These are phyloP conservation scores for Polymixis lichenea DNA, from an alignment of 2,888 invertebrate genomes.

Conservation along the genomic window DNA sequence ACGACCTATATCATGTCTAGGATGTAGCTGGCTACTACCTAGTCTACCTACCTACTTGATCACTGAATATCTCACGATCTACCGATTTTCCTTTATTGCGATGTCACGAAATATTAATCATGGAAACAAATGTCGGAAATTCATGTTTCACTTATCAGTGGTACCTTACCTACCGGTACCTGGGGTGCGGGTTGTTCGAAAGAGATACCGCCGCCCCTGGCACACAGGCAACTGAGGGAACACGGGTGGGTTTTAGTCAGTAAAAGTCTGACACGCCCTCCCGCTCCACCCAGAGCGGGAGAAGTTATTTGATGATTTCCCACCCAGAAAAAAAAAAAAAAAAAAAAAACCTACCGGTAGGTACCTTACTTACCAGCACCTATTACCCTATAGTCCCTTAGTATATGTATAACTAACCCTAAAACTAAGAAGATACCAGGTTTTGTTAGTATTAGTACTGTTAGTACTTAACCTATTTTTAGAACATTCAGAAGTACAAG, in stretches of 20 bases:
- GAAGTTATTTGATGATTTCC: too few species aligned
- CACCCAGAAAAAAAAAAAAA: too few species aligned
- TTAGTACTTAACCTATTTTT: neutral
- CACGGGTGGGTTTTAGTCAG: too few species aligned
- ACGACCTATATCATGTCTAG: neutral
- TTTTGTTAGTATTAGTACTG: neutral
- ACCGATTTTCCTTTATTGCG: neutral
- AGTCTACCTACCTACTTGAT: constrained; percentile 1
- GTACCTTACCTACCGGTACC: too few species aligned
- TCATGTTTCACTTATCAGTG: neutral
- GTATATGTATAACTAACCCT: neutral
- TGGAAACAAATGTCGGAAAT: neutral
- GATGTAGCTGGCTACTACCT: neutral
- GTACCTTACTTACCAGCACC: too few species aligned
- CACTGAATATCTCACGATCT: neutral
- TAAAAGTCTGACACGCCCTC: too few species aligned
- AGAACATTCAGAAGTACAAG: neutral
- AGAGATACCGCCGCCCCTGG: too few species aligned
- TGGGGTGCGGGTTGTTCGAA: too few species aligned
- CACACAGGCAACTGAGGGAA: too few species aligned
- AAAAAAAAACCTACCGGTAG: too few species aligned
- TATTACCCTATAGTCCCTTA: too few species aligned
- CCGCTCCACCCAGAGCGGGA: too few species aligned
- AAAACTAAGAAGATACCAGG: neutral
- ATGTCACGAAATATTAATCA: constrained; percentile 1